Base-by-base conservation (phyloP, 2,888 invertebrate species). In the Ornithoptera priamus region DNA sequence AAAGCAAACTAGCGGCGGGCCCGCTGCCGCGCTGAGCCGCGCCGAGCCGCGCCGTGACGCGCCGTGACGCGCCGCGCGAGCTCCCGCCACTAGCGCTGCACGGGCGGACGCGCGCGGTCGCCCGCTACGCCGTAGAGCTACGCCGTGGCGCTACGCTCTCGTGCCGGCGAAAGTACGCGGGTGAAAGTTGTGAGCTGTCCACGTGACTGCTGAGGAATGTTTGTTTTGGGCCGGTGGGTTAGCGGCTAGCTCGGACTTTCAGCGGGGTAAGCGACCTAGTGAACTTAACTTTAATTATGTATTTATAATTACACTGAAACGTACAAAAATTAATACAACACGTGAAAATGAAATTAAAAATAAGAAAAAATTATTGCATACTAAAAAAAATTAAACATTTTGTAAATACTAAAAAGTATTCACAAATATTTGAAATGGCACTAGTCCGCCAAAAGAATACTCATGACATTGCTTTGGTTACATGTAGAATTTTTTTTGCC, bases 11-110 rank as follows among this genome's bases (percentile, higher is more conserved):
- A 50, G 17, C 68, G 59, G 68, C 50, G 50, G 20, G 10, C 12
- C 58, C 63, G 22, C 63, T 68, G 46, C 1, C 18, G 20, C 58
- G 63, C 68, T 50, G 68, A 0, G 17, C 42, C 59, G 30, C 36
- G 63, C 58, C 24, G 10, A 20, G 10, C 46, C 7, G n/a, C 5
- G 20, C 8, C 39, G 20, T 17, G 57, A 56, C 72, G 39, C 39
- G 7, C 73, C 73, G 65, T 73, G 71, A 56, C 63, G 72, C 71
- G 69, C 46, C 56, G 71, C 57, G 60, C 36, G 36, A 63, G 70
- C 77, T 79, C 80, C 81, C 82, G 84, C 79, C 89, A 89, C 81
- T 89, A 83, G 82, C 76, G 80, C 77, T 78, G 79, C 76, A 77
- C 80, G 74, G 73, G 80, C 76, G 81, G 80, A 77, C 81, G 85